These are phyloP conservation scores for Diorhabda sublineata DNA, from an alignment of 1,140 invertebrate genomes.

Conservation along the genomic window DNA sequence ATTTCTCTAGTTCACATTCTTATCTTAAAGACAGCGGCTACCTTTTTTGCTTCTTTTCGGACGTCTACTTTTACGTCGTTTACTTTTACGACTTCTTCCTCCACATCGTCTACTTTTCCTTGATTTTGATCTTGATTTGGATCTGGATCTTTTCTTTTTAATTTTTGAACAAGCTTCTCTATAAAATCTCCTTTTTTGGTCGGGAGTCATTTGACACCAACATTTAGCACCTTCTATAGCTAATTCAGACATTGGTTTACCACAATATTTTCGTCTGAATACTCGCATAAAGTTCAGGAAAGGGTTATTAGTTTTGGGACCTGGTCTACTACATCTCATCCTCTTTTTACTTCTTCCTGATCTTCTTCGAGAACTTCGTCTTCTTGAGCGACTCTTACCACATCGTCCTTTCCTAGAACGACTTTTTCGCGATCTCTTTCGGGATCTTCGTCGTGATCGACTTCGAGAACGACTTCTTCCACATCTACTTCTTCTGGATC, in stretches of 20 bases:
- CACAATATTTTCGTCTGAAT: conserved; percentile 25
- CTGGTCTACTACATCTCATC: conserved; percentile 20
- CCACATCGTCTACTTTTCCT: conserved; percentile 6
- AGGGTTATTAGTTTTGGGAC: conserved; percentile 22
- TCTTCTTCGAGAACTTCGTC: conserved; percentile 5
- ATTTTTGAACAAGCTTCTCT: conserved; percentile 20
- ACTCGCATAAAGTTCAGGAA: conserved; percentile 25
- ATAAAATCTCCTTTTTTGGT: conserved; percentile 24
- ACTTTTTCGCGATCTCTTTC: conserved; percentile 7
- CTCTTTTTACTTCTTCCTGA: conserved; percentile 6
- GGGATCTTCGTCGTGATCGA: conserved; percentile 7
- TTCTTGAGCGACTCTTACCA: not conserved
- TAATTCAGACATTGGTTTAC: conserved; percentile 26
- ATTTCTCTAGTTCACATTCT: too few relatives aligned
- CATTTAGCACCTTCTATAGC: conserved; percentile 34
- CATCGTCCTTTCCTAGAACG: not conserved
- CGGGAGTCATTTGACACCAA: conserved; percentile 31
- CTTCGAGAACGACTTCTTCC: conserved; percentile 11
- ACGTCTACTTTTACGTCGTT: not conserved
- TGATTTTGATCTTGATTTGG: not conserved
- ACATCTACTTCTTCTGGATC: conserved; percentile 12
- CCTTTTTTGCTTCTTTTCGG: not conserved
- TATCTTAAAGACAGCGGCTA: too few relatives aligned
- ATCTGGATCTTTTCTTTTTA: conserved; percentile 2
- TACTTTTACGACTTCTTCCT: not conserved